Percentiles rank a stretch among this genome's conserved stretches.
Conservation (phyloP, 2,113 vertebrate species). For the Hucho hucho region DNA sequence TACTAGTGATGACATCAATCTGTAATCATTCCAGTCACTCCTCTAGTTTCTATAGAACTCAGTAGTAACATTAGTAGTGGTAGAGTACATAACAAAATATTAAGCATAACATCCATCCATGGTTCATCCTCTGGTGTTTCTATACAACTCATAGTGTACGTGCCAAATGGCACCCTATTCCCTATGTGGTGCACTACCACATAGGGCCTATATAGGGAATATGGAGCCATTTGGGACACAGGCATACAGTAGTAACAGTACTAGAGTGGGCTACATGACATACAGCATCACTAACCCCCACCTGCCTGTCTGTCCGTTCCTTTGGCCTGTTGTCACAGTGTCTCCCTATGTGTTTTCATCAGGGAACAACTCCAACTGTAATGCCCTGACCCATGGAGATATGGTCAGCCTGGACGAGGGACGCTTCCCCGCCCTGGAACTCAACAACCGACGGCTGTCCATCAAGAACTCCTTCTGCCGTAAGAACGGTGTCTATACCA, state of each 20-base stretch:
- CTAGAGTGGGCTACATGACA: neutral
- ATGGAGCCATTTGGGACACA: neutral
- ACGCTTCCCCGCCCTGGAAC: conserved; percentile 92
- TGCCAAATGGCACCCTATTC: neutral
- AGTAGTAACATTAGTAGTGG: too few relatives aligned
- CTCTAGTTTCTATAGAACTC: too few relatives aligned
- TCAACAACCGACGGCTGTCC: conserved; percentile 93
- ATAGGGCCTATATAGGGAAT: neutral
- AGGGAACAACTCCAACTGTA: conserved; percentile 88
- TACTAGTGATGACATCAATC: too few relatives aligned
- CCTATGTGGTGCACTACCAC: neutral
- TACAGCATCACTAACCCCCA: neutral
- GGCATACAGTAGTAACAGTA: neutral
- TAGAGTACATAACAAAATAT: too few relatives aligned
- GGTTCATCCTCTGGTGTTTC: too few relatives aligned
- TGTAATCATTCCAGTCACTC: too few relatives aligned
- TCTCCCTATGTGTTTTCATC: conserved; percentile 53
- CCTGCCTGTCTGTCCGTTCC: conserved; percentile 25
- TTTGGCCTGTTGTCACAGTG: conserved; percentile 65
- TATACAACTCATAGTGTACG: too few relatives aligned
- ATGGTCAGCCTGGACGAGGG: conserved; percentile 96
- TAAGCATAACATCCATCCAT: too few relatives aligned
- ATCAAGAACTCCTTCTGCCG: conserved; percentile 97
- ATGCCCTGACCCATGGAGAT: conserved; percentile 87
- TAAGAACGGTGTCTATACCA: conserved; percentile 95